Conservation (phyloP, 2,797 vertebrate species). For the Epinephelus malabaricus region DNA sequence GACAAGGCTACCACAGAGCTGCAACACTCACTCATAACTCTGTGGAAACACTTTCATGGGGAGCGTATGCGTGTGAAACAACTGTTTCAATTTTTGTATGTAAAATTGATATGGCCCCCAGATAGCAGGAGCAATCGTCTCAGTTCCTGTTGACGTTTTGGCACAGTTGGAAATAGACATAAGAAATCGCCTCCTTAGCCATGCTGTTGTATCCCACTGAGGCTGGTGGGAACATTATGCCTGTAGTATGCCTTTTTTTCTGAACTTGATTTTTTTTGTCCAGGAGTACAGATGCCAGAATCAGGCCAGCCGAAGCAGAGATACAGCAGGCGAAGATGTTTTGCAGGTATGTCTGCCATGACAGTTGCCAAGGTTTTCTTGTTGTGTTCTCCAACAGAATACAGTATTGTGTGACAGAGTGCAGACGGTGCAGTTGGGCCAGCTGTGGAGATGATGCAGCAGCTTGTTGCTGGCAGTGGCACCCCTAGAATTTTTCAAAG, state of each 20-base stretch:
- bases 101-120: conserved; percentile 23
- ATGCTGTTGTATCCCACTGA: background rate
- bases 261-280: conserved; percentile 22
- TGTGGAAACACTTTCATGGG: conserved; percentile 30
- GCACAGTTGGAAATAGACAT: conserved; percentile 26
- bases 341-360: conserved; percentile 7
- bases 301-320: conserved; percentile 1
- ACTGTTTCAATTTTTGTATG: conserved; percentile 33
- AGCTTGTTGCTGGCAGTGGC: background rate
- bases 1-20: conserved; percentile 32
- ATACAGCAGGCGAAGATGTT: conserved; percentile 17
- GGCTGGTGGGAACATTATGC: background rate
- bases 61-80: conserved; percentile 11
- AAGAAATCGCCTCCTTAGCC: conserved; percentile 23
- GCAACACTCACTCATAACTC: conserved; percentile 19
- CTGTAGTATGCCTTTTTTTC: background rate
- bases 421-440: background rate
- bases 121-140: conserved; percentile 22
- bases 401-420: conserved; percentile 1
- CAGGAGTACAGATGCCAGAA: conserved; percentile 4
- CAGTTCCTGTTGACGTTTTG: conserved; percentile 29
- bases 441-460: conserved; percentile 16
- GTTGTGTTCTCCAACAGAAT: background rate
- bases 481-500: too few species aligned
- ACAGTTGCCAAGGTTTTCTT: conserved; percentile 5